Percentiles rank a stretch among this genome's conserved stretches.
Conservation (phyloP, 2,888 invertebrate species). For the Acanthosoma haemorrhoidale region DNA sequence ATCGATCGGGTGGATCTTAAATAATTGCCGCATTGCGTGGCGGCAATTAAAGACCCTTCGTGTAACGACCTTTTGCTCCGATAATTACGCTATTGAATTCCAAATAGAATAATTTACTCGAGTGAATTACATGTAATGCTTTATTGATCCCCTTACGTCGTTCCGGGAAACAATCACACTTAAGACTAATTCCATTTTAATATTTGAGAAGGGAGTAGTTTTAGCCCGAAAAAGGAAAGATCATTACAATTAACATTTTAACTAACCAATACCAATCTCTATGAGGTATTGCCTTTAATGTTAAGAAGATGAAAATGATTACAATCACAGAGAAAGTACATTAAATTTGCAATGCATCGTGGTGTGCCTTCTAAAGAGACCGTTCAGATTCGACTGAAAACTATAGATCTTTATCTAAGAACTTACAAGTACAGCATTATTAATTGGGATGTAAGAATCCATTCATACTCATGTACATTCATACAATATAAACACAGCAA, state of each 20-base stretch:
- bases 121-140: not conserved
- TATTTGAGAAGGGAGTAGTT: not conserved
- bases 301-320: too few relatives aligned
- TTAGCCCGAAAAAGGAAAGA: not conserved
- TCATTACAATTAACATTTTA: conserved; percentile 21
- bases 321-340: too few relatives aligned
- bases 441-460: too few relatives aligned
- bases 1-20: not conserved
- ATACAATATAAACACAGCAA: too few relatives aligned
- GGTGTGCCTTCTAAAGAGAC: too few relatives aligned
- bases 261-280: not conserved
- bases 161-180: conserved; percentile 22
- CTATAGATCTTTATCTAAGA: too few relatives aligned
- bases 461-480: too few relatives aligned
- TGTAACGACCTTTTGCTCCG: conserved; percentile 8
- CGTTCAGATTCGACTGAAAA: too few relatives aligned
- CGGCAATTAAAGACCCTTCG: not conserved
- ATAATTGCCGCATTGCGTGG: not conserved
- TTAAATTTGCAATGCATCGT: too few relatives aligned
- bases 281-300: too few relatives aligned
- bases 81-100: conserved; percentile 6
- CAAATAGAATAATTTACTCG: conserved; percentile 7
- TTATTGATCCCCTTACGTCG: not conserved
- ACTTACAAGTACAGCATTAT: too few relatives aligned
- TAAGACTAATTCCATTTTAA: conserved; percentile 11